Base-by-base conservation (phyloP, 2,888 invertebrate species). In the Pammene fasciana region DNA sequence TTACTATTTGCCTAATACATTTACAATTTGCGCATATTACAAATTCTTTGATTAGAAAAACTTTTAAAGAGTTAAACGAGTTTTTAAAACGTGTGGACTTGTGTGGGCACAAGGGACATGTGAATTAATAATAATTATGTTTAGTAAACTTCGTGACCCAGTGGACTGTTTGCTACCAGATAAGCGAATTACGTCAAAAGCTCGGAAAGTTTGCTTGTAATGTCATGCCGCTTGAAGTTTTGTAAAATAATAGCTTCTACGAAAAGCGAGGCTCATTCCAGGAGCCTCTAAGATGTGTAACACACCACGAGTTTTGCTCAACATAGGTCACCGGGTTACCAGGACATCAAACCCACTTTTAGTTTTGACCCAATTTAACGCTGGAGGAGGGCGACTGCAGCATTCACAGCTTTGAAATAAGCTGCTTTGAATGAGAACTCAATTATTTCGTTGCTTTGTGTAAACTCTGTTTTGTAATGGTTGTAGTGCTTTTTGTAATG, bases 261-360 rank as follows among this genome's bases (percentile, higher is more conserved):
- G 34, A 26, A n/a, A 26, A 26, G 26, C 26, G 26, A 55, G 46
- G 43, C 62, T 68, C 43, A 61, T 55, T 48, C 34, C 48, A 48
- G 50, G 41, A 54, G 36, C 43, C 55, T 52, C 13, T 52, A 48
- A 14, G 36, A 68, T 57, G 46, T 62, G 64, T 45, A 45, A 45
- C 50, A 14, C 14, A 52, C 68, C 34, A 50, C 48, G 45, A 16
- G 55, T 14, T 54, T 60, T 38, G 36, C 46, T 38, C 34, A 43
- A 71, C 74, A 72, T 71, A 75, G 78, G 76, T 80, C 74, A 75
- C 66, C 65, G 64, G 76, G 76, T 78, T 75, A 75, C 74, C 76
- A 71, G 78, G 74, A 72, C 79, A 73, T 59, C 67, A 61, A 72
- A 50, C 73, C 74, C 74, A 72, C 73, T 70, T 73, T 74, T 74